Evolutionary conservation across 1,140 invertebrate species (phyloP).

Genomic region (Heliconius hewitsoni): DNA sequence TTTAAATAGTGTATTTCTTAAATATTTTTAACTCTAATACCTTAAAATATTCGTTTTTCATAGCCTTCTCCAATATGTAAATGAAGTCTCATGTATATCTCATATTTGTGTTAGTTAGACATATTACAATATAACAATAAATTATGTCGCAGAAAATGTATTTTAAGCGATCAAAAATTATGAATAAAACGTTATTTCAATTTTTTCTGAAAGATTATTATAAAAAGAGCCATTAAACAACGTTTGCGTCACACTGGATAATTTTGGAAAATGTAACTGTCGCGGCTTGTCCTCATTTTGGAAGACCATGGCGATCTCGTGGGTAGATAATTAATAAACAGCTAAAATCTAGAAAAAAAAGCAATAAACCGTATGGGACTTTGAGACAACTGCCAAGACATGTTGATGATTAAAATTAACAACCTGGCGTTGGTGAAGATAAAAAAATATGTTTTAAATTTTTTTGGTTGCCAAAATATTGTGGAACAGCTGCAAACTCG

Average conservation of each 20-base stretch:
- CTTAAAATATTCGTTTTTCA: too few species aligned
- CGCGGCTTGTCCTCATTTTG: slow-evolving; percentile 44
- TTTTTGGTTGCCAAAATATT: slow-evolving; percentile 71
- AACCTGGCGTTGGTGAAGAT: slow-evolving; percentile 57
- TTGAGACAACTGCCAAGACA: slow-evolving; percentile 76
- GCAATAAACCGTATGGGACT: slow-evolving; percentile 67
- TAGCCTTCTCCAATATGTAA: too few species aligned
- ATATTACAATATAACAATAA: too few species aligned
- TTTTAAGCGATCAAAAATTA: too few species aligned
- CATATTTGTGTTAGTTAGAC: too few species aligned
- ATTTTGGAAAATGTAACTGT: slow-evolving; percentile 28
- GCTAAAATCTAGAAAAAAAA: slow-evolving; percentile 65
- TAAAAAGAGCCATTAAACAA: neutral
- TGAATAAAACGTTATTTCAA: too few species aligned
- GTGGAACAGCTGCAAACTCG: slow-evolving; percentile 60
- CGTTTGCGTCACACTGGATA: slow-evolving; percentile 2
- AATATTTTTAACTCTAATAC: too few species aligned
- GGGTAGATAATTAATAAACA: slow-evolving; percentile 71
- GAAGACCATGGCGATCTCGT: slow-evolving; percentile 42
- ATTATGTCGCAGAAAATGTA: too few species aligned
- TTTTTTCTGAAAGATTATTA: neutral
- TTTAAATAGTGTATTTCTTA: too few species aligned
- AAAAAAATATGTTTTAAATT: slow-evolving; percentile 67
- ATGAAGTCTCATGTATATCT: too few species aligned
- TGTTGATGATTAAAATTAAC: slow-evolving; percentile 76